Evolutionary conservation across 2,113 vertebrate species (phyloP), one percentile per base, ranked within the genome.

Genomic region (Hystrix cristata): DNA sequence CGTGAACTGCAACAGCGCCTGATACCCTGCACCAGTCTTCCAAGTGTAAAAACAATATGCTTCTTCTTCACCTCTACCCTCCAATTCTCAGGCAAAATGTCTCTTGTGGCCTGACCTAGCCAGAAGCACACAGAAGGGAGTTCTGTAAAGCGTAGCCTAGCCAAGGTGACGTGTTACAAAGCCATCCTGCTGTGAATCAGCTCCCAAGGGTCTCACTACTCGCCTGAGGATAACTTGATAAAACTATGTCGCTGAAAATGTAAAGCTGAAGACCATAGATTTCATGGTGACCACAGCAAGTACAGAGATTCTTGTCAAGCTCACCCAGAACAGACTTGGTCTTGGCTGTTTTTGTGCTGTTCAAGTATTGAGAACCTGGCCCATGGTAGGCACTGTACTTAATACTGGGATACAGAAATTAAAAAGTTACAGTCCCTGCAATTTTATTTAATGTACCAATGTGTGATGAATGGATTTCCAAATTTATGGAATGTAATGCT

Each of bases 181-280:
- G 83, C 87, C 76, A 94, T 69, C 53, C 65, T 94, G 59, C 95
- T 48, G 67, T 69, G 90, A 94, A 74, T 97, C 94, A 19, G 90
- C 94, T 96, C 90, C 83, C 34, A 46, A 95, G 82, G 94, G 64
- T 82, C 84, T 94, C 87, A 62, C 65, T 90, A 4, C 80, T 95
- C 90, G 95, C 65, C 92, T 31, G 85, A 97, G 94, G 94, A 97
- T 95, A 95, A 97, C 80, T 87, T 69, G 76, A 51, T 97, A 97
- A 91, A 97, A 67, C 93, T 91, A 48, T 64, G 7, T 87, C 91
- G 71, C 62, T 91, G 93, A 85, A 93, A 97, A 94, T 84, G 90
- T 71, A 97, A 97, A 96, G 64, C 76, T 95, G 97, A 95, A 97
- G 96, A 95, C 96, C 96, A 95, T 90, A 80, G 95, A 90, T 95